These are phyloP conservation scores for Epinephelus coioides DNA, from an alignment of 2,797 vertebrate genomes.

Conservation along the genomic window DNA sequence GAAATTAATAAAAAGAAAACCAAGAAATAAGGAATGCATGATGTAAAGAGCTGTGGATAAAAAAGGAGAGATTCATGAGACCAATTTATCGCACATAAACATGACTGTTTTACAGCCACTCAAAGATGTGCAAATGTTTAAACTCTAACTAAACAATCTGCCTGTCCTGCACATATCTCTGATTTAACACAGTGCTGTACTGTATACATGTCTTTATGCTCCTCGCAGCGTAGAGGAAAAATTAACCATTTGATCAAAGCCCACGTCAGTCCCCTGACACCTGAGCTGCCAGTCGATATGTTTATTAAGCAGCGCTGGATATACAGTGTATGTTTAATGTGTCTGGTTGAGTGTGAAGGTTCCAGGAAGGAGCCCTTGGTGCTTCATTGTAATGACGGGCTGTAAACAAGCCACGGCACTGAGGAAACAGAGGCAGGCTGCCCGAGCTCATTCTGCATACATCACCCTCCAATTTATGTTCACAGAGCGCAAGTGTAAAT, in stretches of 20 bases:
- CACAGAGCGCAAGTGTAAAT: slow-evolving; percentile 43
- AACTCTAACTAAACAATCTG: slow-evolving; percentile 3
- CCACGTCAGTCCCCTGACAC: slow-evolving; percentile 21
- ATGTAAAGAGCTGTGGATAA: not conserved
- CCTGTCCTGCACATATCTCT: not conserved
- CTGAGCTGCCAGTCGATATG: slow-evolving; percentile 35
- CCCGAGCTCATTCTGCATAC: slow-evolving; percentile 51
- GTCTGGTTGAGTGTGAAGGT: slow-evolving; percentile 37
- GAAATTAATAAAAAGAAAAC: not conserved
- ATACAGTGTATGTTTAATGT: slow-evolving; percentile 63
- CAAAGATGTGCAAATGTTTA: slow-evolving; percentile 11
- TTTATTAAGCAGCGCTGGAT: slow-evolving; percentile 45
- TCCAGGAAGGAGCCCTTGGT: slow-evolving; percentile 23
- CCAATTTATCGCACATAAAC: not conserved
- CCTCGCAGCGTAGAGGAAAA: slow-evolving; percentile 14
- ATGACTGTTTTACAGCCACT: not conserved
- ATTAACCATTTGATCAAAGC: slow-evolving; percentile 33
- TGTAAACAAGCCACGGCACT: slow-evolving; percentile 60
- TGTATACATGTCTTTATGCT: slow-evolving; percentile 10
- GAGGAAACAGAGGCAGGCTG: slow-evolving; percentile 36
- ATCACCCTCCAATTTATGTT: slow-evolving; percentile 59
- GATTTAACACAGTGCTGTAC: not conserved
- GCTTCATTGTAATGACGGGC: slow-evolving; percentile 34
- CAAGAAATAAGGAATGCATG: not conserved
- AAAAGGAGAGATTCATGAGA: not conserved